phyloP scores from a whole-genome alignment of 2,888 invertebrate genomes.

The Lymantria dispar region DNA sequence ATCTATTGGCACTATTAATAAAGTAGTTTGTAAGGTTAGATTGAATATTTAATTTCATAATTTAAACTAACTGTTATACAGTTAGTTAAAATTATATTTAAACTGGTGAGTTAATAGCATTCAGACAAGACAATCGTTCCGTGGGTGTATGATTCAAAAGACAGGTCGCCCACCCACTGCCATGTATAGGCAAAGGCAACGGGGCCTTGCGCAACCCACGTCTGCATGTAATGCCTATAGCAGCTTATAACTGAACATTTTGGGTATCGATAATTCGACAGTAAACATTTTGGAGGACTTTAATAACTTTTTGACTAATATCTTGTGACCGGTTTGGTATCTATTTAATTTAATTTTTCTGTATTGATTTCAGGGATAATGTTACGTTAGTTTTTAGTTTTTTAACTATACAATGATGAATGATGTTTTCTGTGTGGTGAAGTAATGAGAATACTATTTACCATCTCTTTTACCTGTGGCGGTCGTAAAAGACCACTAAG shows the following conservation, averaged over 20 bases:
- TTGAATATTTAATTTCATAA: background rate
- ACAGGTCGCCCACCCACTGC: constrained; percentile 51
- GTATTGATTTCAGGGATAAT: too few species aligned
- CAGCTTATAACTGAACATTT: constrained; percentile 22
- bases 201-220: constrained; percentile 59
- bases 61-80: constrained; percentile 20
- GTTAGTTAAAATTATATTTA: constrained; percentile 11
- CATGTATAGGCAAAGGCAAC: constrained; percentile 50
- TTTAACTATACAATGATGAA: too few species aligned
- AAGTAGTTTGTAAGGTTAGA: too few species aligned
- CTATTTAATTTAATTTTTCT: background rate
- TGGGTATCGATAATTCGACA: constrained; percentile 36
- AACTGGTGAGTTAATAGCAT: constrained; percentile 49
- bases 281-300: constrained; percentile 16
- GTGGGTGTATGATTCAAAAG: constrained; percentile 71
- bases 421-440: too few species aligned
- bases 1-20: too few species aligned
- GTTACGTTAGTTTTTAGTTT: too few species aligned
- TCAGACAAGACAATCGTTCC: constrained; percentile 45
- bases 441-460: too few species aligned
- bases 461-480: too few species aligned
- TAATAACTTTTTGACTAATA: background rate
- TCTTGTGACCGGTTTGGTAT: background rate
- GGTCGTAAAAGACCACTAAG: too few species aligned
- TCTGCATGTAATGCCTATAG: constrained; percentile 23